These are phyloP conservation scores for Tragelaphus oryx DNA, from an alignment of 2,797 vertebrate species.

Conservation along the genomic window DNA sequence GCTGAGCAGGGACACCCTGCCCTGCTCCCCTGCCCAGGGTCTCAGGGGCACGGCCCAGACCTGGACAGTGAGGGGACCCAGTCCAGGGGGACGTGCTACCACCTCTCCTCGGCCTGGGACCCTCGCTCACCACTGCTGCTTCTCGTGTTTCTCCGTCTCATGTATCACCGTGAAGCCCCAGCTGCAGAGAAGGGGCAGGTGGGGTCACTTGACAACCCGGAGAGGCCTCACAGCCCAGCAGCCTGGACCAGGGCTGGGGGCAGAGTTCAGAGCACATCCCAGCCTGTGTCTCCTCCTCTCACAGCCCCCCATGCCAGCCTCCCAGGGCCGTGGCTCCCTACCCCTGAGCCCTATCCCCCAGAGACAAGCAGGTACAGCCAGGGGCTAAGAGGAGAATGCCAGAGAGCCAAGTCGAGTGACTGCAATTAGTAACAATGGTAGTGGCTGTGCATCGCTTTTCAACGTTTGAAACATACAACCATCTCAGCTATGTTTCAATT, in stretches of 20 bases:
- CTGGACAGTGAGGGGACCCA: not conserved
- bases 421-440: not conserved
- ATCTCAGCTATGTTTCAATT: not conserved
- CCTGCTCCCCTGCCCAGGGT: not conserved
- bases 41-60: not conserved
- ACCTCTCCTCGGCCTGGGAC: not conserved
- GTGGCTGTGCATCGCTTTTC: not conserved
- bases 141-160: slow-evolving; percentile 91
- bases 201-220: not conserved
- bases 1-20: not conserved
- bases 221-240: not conserved
- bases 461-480: not conserved
- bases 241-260: not conserved
- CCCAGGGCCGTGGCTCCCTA: not conserved
- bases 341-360: not conserved
- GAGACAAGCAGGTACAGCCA: not conserved
- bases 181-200: slow-evolving; percentile 66
- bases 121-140: slow-evolving; percentile 92
- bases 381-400: not conserved
- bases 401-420: not conserved
- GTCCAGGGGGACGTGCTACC: not conserved
- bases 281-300: not conserved
- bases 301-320: not conserved
- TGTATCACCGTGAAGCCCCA: slow-evolving; percentile 83
- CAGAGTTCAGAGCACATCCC: not conserved